Evolutionary conservation across 2,113 vertebrate genomes (phyloP), one percentile per base, ranked within the genome.

Genomic region (Nothobranchius furzeri): DNA sequence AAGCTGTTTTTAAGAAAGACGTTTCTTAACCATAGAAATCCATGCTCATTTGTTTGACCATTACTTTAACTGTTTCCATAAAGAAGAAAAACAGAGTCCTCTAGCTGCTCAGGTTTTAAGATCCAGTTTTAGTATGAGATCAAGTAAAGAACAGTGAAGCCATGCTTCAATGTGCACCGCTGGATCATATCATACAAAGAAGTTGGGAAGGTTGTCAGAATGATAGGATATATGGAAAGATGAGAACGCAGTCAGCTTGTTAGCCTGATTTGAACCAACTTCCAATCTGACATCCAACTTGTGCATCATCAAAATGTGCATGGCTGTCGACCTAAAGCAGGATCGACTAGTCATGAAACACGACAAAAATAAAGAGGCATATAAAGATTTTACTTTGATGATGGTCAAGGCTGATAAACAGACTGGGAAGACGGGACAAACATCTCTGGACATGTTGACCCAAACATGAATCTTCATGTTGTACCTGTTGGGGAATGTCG

Each of bases 401-500:
- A 79, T 79, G 68, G 72, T 82, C 66, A 46, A 55, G 73, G 42
- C 82, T 72, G 3, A 66, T 74, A 0, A 48, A 76, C 77, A 84
- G 69, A 84, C 64, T 0, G 55, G 86, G 71, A 40, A 70, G 79
- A 54, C 75, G 76, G 88, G 60, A 83, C 79, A 85, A 74, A 86
- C 76, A 73, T 79, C 60, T 73, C 75, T 76, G 86, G 81, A 82
- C 78, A 61, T 68, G 78, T 37, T 2, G 55, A 76, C 70, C 75
- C 83, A 84, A 82, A 69, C 80, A 51, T 76, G 88, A 90, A 79
- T 82, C 82, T 62, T 92, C 85, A 3, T 88, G 89, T 91, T 94
- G 94, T 96, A 95, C 95, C 95, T 96, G 94, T 93, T 89, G 91
- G 87, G 94, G 95, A 78, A 93, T 66, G 93, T 89, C 94, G 90